These are phyloP conservation scores for Siniperca chuatsi DNA, from an alignment of 2,113 vertebrate species.

Conservation along the genomic window DNA sequence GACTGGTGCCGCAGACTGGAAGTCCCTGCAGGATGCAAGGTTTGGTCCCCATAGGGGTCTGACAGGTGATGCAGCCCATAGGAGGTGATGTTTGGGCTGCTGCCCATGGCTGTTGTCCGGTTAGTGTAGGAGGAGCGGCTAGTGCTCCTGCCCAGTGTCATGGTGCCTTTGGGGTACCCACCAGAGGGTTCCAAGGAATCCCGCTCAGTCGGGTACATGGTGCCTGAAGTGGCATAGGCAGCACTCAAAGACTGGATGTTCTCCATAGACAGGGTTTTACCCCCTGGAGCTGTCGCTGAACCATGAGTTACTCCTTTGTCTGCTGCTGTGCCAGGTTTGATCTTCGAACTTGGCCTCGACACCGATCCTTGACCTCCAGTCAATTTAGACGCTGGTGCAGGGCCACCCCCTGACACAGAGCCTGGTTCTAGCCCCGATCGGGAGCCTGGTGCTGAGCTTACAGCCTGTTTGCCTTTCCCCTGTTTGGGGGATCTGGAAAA, in stretches of 20 bases:
- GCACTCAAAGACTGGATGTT: constrained; percentile 98
- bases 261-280: constrained; percentile 97
- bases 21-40: constrained; percentile 74
- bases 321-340: constrained; percentile 47
- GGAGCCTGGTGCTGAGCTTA: constrained; percentile 63
- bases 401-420: constrained; percentile 78
- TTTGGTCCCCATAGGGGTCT: constrained; percentile 88
- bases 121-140: constrained; percentile 89
- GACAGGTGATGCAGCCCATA: constrained; percentile 88
- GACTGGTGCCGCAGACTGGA: constrained; percentile 86
- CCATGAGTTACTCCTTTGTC: constrained; percentile 50
- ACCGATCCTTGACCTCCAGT: constrained; percentile 46
- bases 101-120: constrained; percentile 90
- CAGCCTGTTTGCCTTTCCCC: constrained; percentile 71
- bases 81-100: constrained; percentile 95
- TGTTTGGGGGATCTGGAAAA: constrained; percentile 87
- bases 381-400: constrained; percentile 54
- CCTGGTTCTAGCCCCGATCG: constrained; percentile 79
- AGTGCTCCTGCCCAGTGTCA: constrained; percentile 94
- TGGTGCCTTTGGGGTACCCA: constrained; percentile 93
- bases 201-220: constrained; percentile 93
- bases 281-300: constrained; percentile 81
- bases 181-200: constrained; percentile 90
- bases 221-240: constrained; percentile 95
- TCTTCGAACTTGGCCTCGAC: constrained; percentile 51